Evolutionary conservation across 2,797 vertebrate genomes (phyloP), one percentile per base, ranked within the genome.

Genomic region (Phoeniculus purpureus): DNA sequence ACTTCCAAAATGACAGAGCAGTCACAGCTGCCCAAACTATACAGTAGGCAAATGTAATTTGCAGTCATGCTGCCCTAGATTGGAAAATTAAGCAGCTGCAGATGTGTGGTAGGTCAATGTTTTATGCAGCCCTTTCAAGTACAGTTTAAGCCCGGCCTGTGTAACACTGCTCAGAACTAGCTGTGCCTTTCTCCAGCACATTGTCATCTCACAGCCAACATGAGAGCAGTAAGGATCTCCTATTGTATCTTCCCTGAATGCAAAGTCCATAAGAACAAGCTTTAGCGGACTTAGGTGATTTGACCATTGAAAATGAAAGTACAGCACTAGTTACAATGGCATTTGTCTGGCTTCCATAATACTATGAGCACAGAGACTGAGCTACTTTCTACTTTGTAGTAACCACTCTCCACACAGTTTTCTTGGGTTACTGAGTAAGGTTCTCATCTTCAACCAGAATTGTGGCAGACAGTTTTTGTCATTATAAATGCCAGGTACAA

Each of bases 11-110:
- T 18, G 55, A 71, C 83, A 56, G 75, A 67, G 31, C 64, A 29
- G 25, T 82, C 87, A 26, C 70, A 80, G 90, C 86, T 87, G 88
- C 72, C 81, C 75, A 94, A 27, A 77, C 67, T 92, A 81, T 77
- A 68, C 48, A 62, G 78, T 32, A 75, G 78, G 56, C 51, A 85
- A 93, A 81, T 90, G 78, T 72, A 82, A 88, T 87, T 93, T 75
- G 55, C 81, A 95, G 83, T 86, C 92, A 70, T 2, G 6, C 68
- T 91, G 89, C 37, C 81, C 71, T 81, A 40, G 87, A 50, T 12
- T 72, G 75, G 81, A 85, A 93, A 93, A 93, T 52, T 29, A 76
- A 74, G 75, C 65, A 80, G 83, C 75, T 90, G 65, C 45, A 37
- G 87, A 65, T 84, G 86, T 80, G 55, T 72, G 78, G 82, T 78